Conservation (phyloP, 2,113 vertebrate species). For the Candoia aspera region DNA sequence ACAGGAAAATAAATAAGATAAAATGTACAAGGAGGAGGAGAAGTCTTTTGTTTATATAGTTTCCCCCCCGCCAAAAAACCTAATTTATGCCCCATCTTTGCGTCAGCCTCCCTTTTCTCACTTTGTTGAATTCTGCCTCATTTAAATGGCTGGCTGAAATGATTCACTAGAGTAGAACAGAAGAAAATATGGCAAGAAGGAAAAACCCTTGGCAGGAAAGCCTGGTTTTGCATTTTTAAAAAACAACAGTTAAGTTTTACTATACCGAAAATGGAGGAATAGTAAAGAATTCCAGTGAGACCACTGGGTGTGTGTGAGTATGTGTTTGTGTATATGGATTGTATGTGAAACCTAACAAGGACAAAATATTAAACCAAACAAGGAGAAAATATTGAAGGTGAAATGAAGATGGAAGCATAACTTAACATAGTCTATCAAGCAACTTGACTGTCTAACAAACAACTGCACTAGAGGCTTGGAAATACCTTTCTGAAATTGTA, state of each 20-base stretch:
- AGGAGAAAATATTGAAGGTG: neutral
- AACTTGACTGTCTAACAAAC: neutral
- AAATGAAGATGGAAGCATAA: neutral
- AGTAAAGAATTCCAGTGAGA: neutral
- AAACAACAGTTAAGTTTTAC: neutral
- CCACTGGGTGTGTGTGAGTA: neutral
- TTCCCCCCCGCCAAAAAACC: neutral
- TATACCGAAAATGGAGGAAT: neutral
- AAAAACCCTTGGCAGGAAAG: neutral
- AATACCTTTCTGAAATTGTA: neutral
- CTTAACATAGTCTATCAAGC: constrained; percentile 15
- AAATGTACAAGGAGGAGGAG: no score
- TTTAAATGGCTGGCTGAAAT: neutral
- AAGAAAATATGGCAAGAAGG: neutral
- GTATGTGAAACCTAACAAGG: neutral
- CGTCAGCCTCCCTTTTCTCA: no score
- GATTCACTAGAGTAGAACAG: neutral
- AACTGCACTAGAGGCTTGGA: neutral
- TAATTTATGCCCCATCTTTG: neutral
- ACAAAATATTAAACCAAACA: neutral
- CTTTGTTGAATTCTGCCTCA: no score
- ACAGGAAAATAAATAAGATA: no score
- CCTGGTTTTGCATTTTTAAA: neutral
- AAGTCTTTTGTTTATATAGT: no score
- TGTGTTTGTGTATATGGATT: no score